phyloP scores from a whole-genome alignment of 2,797 vertebrate genomes.

The Setipinna tenuifilis region DNA sequence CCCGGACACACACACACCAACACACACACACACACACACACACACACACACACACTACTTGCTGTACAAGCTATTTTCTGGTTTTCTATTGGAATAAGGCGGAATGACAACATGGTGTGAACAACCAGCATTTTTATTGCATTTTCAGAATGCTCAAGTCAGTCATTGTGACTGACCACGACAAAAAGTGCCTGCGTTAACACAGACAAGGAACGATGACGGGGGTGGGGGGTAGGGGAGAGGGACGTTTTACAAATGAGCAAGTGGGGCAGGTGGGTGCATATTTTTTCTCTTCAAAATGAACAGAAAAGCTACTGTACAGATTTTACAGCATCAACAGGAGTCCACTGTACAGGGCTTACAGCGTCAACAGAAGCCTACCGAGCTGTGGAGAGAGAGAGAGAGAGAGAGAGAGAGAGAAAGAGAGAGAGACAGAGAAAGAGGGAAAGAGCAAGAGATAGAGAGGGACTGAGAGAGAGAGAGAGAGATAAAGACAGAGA shows the following conservation, averaged over 20 bases:
- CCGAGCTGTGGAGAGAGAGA: slow-evolving; percentile 62
- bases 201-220: slow-evolving; percentile 79
- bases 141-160: slow-evolving; percentile 94
- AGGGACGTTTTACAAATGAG: slow-evolving; percentile 79
- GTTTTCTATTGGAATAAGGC: background rate
- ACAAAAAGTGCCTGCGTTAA: slow-evolving; percentile 91
- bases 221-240: slow-evolving; percentile 64
- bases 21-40: background rate
- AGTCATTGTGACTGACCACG: slow-evolving; percentile 91
- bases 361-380: slow-evolving; percentile 78
- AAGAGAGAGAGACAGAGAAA: background rate
- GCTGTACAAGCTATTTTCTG: background rate
- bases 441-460: slow-evolving; percentile 42
- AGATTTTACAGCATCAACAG: slow-evolving; percentile 67
- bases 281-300: slow-evolving; percentile 77
- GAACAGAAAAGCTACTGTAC: slow-evolving; percentile 60
- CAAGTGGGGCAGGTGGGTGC: slow-evolving; percentile 91
- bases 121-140: slow-evolving; percentile 99
- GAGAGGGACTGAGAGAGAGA: background rate
- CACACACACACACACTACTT: background rate
- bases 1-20: background rate
- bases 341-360: slow-evolving; percentile 78
- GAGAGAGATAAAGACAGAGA: slow-evolving; percentile 32
- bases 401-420: background rate
- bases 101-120: slow-evolving; percentile 71